Conservation (phyloP, 2,888 invertebrate species). For the Allygus modestus region DNA sequence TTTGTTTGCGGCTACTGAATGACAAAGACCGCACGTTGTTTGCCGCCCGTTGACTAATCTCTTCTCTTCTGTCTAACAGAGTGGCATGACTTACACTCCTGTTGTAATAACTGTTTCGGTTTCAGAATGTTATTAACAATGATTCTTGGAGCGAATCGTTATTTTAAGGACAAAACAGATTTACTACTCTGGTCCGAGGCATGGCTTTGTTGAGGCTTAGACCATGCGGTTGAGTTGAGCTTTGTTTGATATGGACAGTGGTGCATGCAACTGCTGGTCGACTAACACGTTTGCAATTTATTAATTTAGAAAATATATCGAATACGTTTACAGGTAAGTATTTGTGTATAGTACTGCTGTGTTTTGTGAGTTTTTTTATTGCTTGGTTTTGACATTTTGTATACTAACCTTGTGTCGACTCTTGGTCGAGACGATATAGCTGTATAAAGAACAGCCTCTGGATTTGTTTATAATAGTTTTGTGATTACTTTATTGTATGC, state of each 20-base stretch:
- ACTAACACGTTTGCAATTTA: slow-evolving; percentile 53
- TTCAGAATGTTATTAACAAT: slow-evolving; percentile 57
- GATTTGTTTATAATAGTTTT: neutral
- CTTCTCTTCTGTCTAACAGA: slow-evolving; percentile 63
- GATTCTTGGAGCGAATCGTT: slow-evolving; percentile 62
- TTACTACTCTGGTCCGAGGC: slow-evolving; percentile 61
- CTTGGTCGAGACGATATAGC: neutral
- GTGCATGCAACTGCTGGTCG: slow-evolving; percentile 59
- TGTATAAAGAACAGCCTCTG: slow-evolving; percentile 45
- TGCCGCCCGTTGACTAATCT: slow-evolving; percentile 49
- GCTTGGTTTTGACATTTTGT: slow-evolving; percentile 4
- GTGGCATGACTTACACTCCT: slow-evolving; percentile 59
- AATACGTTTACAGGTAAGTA: slow-evolving; percentile 24
- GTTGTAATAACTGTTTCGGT: slow-evolving; percentile 38
- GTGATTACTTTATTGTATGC: neutral
- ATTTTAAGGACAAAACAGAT: slow-evolving; percentile 60
- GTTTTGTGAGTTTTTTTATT: slow-evolving; percentile 8
- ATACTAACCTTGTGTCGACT: slow-evolving; percentile 29
- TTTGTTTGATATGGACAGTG: slow-evolving; percentile 63
- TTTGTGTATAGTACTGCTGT: slow-evolving; percentile 24
- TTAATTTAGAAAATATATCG: slow-evolving; percentile 28
- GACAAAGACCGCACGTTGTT: slow-evolving; percentile 51
- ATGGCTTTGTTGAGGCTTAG: slow-evolving; percentile 48
- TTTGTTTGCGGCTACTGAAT: slow-evolving; percentile 52
- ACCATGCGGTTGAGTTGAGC: slow-evolving; percentile 45